phyloP scores from a whole-genome alignment of 30 jellyfish, hydroid and myxozoan species.

The Turritopsis dohrnii region DNA sequence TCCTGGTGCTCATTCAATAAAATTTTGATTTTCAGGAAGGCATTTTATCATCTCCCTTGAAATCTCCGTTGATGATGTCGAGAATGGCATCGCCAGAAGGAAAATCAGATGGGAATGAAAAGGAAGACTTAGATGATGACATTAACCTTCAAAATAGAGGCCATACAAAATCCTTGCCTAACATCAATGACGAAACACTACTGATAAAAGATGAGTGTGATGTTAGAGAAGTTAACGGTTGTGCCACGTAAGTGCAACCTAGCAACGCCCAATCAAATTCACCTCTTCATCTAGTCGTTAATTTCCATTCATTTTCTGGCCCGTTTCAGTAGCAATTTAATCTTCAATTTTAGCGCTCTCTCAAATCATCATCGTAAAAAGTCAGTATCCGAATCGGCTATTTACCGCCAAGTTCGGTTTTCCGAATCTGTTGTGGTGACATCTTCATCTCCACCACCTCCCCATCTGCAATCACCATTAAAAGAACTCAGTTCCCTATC shows the following conservation, averaged over 20 bases:
- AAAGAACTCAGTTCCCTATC: neutral
- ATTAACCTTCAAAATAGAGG: neutral
- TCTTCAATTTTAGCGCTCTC: neutral
- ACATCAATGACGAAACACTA: neutral
- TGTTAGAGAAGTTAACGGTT: neutral
- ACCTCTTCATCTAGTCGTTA: too few species aligned
- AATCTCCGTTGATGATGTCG: constrained; percentile 12
- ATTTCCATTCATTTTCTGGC: too few species aligned
- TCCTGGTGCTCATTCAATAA: neutral
- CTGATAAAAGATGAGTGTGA: neutral
- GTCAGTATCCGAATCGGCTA: constrained; percentile 22
- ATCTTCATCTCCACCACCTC: neutral
- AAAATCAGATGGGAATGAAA: neutral
- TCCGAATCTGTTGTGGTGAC: neutral
- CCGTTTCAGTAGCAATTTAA: neutral
- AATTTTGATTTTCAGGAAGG: constrained; percentile 32
- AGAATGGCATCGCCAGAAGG: neutral
- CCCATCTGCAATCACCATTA: neutral
- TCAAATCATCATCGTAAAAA: neutral
- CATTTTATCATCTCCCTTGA: constrained; percentile 26
- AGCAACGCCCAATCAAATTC: too few species aligned
- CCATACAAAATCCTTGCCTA: constrained; percentile 22
- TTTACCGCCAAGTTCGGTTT: constrained; percentile 5
- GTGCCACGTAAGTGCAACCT: neutral
- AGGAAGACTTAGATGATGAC: neutral